Conservation (phyloP, 2,888 invertebrate genomes). For the Anoncus sp. region DNA sequence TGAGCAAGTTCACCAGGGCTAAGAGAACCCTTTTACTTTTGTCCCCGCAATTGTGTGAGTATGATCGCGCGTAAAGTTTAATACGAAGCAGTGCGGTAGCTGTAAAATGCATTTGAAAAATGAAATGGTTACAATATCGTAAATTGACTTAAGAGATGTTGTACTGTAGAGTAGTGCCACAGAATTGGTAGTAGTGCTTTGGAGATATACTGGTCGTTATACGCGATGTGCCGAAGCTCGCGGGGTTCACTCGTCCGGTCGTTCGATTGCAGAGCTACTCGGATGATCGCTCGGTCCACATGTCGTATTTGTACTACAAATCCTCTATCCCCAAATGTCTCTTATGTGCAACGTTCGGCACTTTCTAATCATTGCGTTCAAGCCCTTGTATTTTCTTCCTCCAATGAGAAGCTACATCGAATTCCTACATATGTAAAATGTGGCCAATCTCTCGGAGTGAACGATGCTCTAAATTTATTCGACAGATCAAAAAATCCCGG, state of each 20-base stretch:
- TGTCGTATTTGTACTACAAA: slow-evolving; percentile 73
- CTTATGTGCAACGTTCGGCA: slow-evolving; percentile 1
- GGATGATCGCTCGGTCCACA: slow-evolving; percentile 64
- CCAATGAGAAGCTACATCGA: not conserved
- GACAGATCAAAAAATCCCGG: too few relatives aligned
- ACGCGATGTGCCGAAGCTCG: not conserved
- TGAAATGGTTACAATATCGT: not conserved
- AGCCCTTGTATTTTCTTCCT: slow-evolving; percentile 17
- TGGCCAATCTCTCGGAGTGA: too few relatives aligned
- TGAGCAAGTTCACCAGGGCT: too few relatives aligned
- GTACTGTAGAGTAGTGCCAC: not conserved
- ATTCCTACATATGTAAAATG: too few relatives aligned
- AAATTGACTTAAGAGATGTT: not conserved
- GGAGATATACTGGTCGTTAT: not conserved
- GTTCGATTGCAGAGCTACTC: slow-evolving; percentile 47
- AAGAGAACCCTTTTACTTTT: too few relatives aligned
- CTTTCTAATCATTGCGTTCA: not conserved
- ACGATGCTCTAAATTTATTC: too few relatives aligned
- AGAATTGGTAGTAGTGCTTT: too few relatives aligned
- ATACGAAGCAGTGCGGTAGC: too few relatives aligned
- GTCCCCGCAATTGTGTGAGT: too few relatives aligned
- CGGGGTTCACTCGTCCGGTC: slow-evolving; percentile 18
- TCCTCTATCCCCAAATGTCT: slow-evolving; percentile 10
- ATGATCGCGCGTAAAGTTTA: too few relatives aligned
- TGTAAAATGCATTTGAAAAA: too few relatives aligned